Conservation (phyloP, 1,140 invertebrate species). For the Branchinecta lynchi region DNA sequence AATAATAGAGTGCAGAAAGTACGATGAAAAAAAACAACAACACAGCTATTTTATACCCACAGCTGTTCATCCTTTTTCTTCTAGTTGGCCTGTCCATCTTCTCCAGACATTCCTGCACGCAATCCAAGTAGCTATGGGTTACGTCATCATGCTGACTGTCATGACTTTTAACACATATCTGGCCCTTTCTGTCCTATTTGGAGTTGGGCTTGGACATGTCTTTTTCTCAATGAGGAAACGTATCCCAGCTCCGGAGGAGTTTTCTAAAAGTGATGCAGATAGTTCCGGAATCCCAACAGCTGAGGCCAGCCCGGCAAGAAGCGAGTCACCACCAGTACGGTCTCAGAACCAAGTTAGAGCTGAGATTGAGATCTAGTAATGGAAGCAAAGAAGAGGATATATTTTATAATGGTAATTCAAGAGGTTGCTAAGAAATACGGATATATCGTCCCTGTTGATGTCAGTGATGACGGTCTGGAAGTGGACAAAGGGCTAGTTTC, state of each 20-base stretch:
- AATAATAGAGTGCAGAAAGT: no score
- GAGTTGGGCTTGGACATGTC: not conserved
- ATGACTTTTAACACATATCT: not conserved
- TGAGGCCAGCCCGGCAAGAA: not conserved
- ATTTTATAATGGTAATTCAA: no score
- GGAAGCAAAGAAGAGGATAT: no score
- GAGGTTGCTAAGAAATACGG: no score
- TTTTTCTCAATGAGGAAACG: not conserved
- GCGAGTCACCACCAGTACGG: not conserved
- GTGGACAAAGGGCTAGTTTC: no score
- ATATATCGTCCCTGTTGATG: no score
- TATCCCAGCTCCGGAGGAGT: not conserved
- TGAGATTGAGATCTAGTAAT: no score
- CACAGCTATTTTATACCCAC: no score
- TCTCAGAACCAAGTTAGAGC: no score
- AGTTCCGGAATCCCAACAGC: not conserved
- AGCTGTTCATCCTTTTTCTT: not conserved
- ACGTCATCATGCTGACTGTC: not conserved
- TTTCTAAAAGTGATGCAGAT: not conserved
- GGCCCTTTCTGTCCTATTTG: not conserved
- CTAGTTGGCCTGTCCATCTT: not conserved
- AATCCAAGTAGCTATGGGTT: not conserved
- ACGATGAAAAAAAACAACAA: no score
- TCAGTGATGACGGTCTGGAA: no score
- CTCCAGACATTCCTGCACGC: not conserved